Evolutionary conservation across 2,113 vertebrate species (phyloP).

Genomic region (Cyprinodon brontotheroides): DNA sequence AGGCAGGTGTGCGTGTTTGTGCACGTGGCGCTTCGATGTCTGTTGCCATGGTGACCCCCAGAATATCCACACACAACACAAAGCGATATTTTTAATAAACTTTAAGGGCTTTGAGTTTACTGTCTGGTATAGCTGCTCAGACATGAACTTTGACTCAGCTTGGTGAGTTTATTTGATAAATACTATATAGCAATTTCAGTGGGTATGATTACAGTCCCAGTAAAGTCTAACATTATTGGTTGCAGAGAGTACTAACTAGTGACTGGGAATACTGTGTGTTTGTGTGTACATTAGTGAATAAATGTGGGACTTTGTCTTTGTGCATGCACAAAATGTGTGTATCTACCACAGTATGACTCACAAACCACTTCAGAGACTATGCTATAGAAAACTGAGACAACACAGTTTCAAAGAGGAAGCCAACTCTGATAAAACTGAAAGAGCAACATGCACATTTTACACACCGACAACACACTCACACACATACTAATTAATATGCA

Average conservation of each 20-base stretch:
- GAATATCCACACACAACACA: constrained; percentile 63
- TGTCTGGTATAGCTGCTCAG: constrained; percentile 48
- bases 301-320: constrained; percentile 29
- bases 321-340: constrained; percentile 55
- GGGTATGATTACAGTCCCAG: constrained; percentile 15
- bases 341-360: constrained; percentile 75
- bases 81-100: constrained; percentile 71
- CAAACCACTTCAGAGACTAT: constrained; percentile 74
- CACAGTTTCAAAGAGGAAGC: constrained; percentile 79
- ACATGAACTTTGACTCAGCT: constrained; percentile 32
- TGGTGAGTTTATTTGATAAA: constrained; percentile 10
- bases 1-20: constrained; percentile 64
- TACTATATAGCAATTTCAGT: constrained; percentile 19
- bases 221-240: constrained; percentile 20
- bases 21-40: constrained; percentile 71
- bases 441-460: constrained; percentile 53
- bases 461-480: constrained; percentile 25
- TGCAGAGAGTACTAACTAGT: constrained; percentile 29
- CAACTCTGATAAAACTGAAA: constrained; percentile 67
- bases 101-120: constrained; percentile 59
- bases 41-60: constrained; percentile 78
- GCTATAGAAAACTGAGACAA: constrained; percentile 73
- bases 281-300: constrained; percentile 27
- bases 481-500: constrained; percentile 3
- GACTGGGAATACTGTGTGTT: constrained; percentile 32